phyloP scores from a whole-genome alignment of 2,888 invertebrate genomes.

The Leptothorax acervorum region DNA sequence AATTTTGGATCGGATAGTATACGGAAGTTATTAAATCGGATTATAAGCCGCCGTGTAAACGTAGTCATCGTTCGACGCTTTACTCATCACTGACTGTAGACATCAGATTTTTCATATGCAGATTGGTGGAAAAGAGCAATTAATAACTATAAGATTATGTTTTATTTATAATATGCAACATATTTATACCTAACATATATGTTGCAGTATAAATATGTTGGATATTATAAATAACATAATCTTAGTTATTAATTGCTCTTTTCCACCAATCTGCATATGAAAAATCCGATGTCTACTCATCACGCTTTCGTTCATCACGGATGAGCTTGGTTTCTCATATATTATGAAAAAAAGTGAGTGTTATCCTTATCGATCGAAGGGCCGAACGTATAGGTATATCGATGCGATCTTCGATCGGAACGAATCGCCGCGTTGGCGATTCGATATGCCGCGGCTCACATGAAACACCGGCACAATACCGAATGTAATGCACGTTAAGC shows the following conservation, averaged over 20 bases:
- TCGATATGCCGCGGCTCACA: constrained; percentile 13
- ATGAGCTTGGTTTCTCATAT: not conserved
- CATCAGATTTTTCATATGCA: too few relatives aligned
- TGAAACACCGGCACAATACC: constrained; percentile 4
- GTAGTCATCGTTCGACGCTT: not conserved
- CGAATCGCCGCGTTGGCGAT: constrained; percentile 23
- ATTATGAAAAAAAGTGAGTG: not conserved
- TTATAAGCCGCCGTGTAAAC: too few relatives aligned
- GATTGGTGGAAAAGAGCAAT: too few relatives aligned
- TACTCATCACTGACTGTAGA: not conserved
- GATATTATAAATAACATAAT: too few relatives aligned
- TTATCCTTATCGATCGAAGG: constrained; percentile 7
- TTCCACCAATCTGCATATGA: too few relatives aligned
- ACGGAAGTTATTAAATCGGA: too few relatives aligned
- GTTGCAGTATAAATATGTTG: too few relatives aligned
- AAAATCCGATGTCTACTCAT: not conserved
- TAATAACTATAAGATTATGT: too few relatives aligned
- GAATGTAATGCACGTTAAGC: constrained; percentile 29
- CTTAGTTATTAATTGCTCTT: too few relatives aligned
- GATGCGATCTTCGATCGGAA: constrained; percentile 15
- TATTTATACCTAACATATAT: too few relatives aligned
- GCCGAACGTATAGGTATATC: not conserved
- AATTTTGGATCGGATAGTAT: too few relatives aligned
- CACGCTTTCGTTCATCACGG: not conserved
- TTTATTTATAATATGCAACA: too few relatives aligned